Conservation (phyloP, 2,888 invertebrate genomes). For the Fragum sueziense region DNA sequence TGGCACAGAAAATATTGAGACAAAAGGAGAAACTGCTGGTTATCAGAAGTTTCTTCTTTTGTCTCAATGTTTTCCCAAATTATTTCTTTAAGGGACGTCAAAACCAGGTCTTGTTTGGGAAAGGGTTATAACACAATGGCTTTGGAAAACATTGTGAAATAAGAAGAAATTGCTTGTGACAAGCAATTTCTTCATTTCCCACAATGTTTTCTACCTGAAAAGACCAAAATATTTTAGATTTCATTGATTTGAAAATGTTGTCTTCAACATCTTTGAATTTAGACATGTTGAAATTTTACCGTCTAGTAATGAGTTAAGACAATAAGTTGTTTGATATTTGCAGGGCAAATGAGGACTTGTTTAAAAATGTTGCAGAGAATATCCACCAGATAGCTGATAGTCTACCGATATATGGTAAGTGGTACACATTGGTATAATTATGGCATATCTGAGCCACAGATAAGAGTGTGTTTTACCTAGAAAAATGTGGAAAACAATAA, state of each 20-base stretch:
- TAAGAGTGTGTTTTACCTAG: too few species aligned
- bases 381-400: conserved; percentile 26
- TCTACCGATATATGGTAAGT: conserved; percentile 30
- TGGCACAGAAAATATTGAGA: too few species aligned
- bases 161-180: conserved; percentile 1
- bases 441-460: too few species aligned
- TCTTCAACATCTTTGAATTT: not conserved
- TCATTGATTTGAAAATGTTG: not conserved
- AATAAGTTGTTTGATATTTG: not conserved
- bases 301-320: not conserved
- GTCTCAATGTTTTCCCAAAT: too few species aligned
- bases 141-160: not conserved
- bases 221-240: not conserved
- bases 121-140: too few species aligned
- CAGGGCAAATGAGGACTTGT: not conserved
- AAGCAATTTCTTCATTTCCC: not conserved
- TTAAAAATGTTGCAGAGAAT: conserved; percentile 11
- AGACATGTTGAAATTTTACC: not conserved
- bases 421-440: too few species aligned
- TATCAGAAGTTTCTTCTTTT: too few species aligned
- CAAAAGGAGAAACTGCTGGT: too few species aligned
- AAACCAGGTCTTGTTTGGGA: too few species aligned
- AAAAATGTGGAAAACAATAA: too few species aligned
- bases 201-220: not conserved
- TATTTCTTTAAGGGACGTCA: too few species aligned